phyloP scores from a whole-genome alignment of 1,140 invertebrate genomes.

The Hormaphis cornu region DNA sequence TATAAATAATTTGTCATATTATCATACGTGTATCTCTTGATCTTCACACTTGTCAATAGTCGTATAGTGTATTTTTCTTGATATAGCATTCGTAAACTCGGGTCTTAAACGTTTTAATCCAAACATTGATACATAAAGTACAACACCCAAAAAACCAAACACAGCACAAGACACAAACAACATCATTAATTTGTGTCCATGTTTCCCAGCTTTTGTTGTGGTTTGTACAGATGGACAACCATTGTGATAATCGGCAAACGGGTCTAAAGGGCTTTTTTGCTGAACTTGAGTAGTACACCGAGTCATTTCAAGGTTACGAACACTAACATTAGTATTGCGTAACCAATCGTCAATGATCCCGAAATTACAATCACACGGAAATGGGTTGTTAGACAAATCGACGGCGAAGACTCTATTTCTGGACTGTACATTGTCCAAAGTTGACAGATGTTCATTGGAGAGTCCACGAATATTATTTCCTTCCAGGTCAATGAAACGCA shows the following conservation, averaged over 20 bases:
- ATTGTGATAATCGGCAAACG: neutral
- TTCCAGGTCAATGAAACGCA: conserved; percentile 61
- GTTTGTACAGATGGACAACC: conserved; percentile 17
- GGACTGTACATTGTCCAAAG: conserved; percentile 50
- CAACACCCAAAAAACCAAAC: conserved; percentile 41
- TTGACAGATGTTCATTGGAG: conserved; percentile 48
- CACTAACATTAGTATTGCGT: conserved; percentile 50
- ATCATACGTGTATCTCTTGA: conserved; percentile 44
- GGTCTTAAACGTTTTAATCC: conserved; percentile 51
- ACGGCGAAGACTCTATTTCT: conserved; percentile 51
- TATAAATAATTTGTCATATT: conserved; percentile 7
- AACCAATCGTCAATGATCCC: conserved; percentile 56
- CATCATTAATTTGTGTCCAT: conserved; percentile 40
- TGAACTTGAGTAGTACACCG: conserved; percentile 44
- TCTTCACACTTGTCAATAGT: conserved; percentile 51
- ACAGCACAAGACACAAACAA: conserved; percentile 42
- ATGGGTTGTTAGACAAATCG: conserved; percentile 59
- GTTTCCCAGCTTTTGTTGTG: conserved; percentile 11
- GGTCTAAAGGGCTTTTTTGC: conserved; percentile 35
- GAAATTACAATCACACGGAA: conserved; percentile 56
- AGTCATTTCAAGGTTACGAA: conserved; percentile 50
- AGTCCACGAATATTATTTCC: conserved; percentile 57
- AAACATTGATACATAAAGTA: conserved; percentile 53
- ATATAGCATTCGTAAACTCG: conserved; percentile 54
- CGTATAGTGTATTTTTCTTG: conserved; percentile 63